Evolutionary conservation across 2,113 vertebrate species (phyloP).

Genomic region (Aphyosemion australe): DNA sequence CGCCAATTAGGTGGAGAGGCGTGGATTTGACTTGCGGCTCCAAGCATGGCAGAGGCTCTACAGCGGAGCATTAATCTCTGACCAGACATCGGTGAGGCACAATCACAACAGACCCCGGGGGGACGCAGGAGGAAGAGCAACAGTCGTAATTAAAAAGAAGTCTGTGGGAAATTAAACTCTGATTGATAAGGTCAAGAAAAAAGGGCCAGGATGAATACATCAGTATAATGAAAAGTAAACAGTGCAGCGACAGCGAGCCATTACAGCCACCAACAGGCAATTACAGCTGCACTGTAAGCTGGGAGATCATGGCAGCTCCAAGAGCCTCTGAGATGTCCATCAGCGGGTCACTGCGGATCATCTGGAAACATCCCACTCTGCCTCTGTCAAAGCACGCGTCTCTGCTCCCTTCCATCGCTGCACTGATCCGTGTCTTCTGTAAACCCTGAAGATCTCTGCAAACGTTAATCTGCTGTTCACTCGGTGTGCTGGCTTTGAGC

Average conservation of each 20-base stretch:
- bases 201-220: constrained; percentile 62
- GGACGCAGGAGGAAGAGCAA: constrained; percentile 36
- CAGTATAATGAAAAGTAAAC: constrained; percentile 69
- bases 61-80: constrained; percentile 68
- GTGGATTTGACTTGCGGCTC: constrained; percentile 56
- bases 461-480: constrained; percentile 50
- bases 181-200: constrained; percentile 76
- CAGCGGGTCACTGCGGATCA: constrained; percentile 34
- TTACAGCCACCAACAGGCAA: constrained; percentile 56
- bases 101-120: constrained; percentile 30
- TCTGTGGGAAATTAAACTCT: constrained; percentile 73
- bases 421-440: constrained; percentile 43
- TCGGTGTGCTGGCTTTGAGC: constrained; percentile 28
- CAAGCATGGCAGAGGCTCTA: constrained; percentile 29
- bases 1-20: constrained; percentile 59
- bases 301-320: constrained; percentile 28
- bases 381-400: neutral
- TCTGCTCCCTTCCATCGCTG: constrained; percentile 2
- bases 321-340: constrained; percentile 48
- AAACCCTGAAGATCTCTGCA: constrained; percentile 59
- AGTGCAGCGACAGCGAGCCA: constrained; percentile 33
- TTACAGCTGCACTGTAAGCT: constrained; percentile 43
- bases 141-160: constrained; percentile 71
- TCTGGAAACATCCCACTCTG: constrained; percentile 11
- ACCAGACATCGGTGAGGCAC: constrained; percentile 38